Evolutionary conservation across 2,888 invertebrate species (phyloP), one percentile per base, ranked within the genome.

Genomic region (Sisyra terminalis): DNA sequence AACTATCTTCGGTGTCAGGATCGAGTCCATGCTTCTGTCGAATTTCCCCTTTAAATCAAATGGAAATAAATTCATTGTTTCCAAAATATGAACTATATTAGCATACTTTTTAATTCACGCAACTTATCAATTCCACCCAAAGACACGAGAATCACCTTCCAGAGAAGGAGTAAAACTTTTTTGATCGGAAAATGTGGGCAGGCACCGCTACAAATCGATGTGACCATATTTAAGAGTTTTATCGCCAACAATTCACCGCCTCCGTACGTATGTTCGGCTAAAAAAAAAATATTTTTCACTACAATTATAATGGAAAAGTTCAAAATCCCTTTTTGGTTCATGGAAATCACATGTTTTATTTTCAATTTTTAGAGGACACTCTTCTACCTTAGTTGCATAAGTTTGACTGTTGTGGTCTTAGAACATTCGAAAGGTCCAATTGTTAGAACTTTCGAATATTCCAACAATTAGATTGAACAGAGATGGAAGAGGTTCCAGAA

Each of bases 161-260:
- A 98, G 2, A 96, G 61, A 13, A 98, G 66, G 39, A 99, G 66
- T 13, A 99, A 68, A 8, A 97, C 88, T 66, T 98, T 99, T 60
- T 94, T 96, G 78, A 98, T 96, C 3, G 98, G 98, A 65, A 93
- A 97, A 66, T 97, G 94, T 13, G 96, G 92, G 5, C 90, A 86
- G 17, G 84, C 80, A 1, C 96, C 96, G 51, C 90, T 88, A 64
- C 97, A 97, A 58, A 97, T 92, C 51, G 85, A 77, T 29, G 93
- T 93, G 18, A 97, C 88, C 96, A 98, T 96, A 48, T 87, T 83
- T 45, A 98, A 73, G 42, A 98, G 68, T 55, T 90, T 87, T 3
- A 94, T 80, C 30, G 87, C 79, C 18, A 96, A 61, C 45, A 90
- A 62, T 58, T 93, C 93, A 53, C 93, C 90, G 17, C 80, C 77